These are phyloP conservation scores for Tiphia femorata DNA, from an alignment of 2,888 invertebrate genomes.

Conservation along the genomic window DNA sequence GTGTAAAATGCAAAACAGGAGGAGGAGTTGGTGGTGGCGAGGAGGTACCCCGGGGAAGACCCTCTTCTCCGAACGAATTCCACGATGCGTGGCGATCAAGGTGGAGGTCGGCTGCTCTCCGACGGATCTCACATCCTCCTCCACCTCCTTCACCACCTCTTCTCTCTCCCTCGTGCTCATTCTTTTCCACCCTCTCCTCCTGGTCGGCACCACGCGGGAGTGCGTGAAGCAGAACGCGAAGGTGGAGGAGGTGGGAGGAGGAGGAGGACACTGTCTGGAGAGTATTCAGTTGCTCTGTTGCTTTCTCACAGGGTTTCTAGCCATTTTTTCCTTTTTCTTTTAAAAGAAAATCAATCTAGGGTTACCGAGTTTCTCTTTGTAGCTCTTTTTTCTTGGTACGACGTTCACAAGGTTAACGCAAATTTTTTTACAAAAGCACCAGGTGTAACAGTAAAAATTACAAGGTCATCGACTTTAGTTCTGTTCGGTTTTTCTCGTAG, in stretches of 20 bases:
- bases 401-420: no score
- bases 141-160: not conserved
- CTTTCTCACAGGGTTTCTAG: no score
- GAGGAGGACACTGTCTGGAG: not conserved
- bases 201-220: constrained; percentile 36
- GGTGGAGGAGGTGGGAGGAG: no score
- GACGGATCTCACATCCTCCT: constrained; percentile 9
- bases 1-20: constrained; percentile 60
- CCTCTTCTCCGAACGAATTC: constrained; percentile 49
- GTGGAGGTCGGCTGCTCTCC: constrained; percentile 44
- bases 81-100: constrained; percentile 55
- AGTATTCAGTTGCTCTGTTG: not conserved
- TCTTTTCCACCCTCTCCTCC: not conserved
- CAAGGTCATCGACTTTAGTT: no score
- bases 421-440: no score
- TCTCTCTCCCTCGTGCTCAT: constrained; percentile 13
- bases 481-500: no score
- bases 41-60: constrained; percentile 15
- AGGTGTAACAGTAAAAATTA: no score
- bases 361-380: no score
- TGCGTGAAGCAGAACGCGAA: constrained; percentile 51
- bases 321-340: no score
- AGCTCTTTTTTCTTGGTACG: no score
- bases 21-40: constrained; percentile 20
- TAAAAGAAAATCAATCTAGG: no score